Evolutionary conservation across 2,888 invertebrate genomes (phyloP).

Genomic region (Agrilus cyanescens): DNA sequence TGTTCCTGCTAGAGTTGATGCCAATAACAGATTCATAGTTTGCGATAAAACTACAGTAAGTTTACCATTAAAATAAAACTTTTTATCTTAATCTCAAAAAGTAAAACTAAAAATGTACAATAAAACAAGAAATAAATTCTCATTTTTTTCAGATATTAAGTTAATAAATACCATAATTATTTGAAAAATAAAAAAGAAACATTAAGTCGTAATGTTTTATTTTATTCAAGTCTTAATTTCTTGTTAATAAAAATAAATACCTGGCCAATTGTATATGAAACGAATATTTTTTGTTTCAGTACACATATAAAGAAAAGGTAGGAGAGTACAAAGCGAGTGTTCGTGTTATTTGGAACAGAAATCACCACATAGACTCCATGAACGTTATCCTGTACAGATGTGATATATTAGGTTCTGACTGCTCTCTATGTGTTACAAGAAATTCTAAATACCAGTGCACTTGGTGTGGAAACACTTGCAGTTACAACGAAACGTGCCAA

Average conservation of each 20-base stretch:
- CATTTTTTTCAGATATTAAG: too few species aligned
- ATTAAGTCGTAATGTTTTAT: not conserved
- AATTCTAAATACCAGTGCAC: conserved; percentile 85
- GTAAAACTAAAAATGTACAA: too few species aligned
- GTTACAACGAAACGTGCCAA: conserved; percentile 73
- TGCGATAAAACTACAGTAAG: conserved; percentile 80
- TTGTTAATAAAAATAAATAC: not conserved
- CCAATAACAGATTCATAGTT: conserved; percentile 63
- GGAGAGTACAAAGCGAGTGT: conserved; percentile 84
- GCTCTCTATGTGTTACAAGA: conserved; percentile 89
- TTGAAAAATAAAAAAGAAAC: not conserved
- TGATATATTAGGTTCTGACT: conserved; percentile 90
- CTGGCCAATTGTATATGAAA: not conserved
- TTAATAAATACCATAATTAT: too few species aligned
- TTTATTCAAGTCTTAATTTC: not conserved
- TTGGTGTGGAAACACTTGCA: conserved; percentile 89
- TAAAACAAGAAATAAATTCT: too few species aligned
- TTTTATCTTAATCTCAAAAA: too few species aligned
- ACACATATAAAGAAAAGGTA: conserved; percentile 77
- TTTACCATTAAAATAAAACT: conserved; percentile 9
- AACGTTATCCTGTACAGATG: conserved; percentile 91
- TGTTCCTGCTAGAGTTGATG: conserved; percentile 75
- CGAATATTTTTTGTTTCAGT: conserved; percentile 36
- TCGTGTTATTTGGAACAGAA: conserved; percentile 86
- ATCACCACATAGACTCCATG: conserved; percentile 84